Conservation (phyloP, 1,140 invertebrate species). For the Euura lappo region DNA sequence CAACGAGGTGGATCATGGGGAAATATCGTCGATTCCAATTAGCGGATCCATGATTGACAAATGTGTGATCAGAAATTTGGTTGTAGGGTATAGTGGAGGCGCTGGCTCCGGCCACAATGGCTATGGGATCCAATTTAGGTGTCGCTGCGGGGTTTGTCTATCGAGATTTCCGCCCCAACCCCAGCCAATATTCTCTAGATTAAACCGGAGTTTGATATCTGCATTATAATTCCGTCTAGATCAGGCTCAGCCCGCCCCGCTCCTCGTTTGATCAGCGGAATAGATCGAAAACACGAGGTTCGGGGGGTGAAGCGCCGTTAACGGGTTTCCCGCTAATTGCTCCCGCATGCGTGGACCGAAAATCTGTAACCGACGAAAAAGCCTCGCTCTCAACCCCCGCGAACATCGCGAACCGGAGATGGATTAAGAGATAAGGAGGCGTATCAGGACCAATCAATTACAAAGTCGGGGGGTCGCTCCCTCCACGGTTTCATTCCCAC, state of each 20-base stretch:
- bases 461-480: conserved; percentile 40
- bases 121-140: neutral
- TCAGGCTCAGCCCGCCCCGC: conserved; percentile 5
- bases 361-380: neutral
- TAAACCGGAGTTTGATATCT: neutral
- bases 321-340: conserved; percentile 47
- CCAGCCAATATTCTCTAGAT: neutral
- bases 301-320: conserved; percentile 35
- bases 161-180: neutral
- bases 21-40: no score
- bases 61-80: no score
- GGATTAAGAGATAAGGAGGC: conserved; percentile 56
- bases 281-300: neutral
- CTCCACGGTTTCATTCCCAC: no score
- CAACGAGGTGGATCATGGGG: no score
- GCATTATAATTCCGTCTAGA: conserved; percentile 2
- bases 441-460: conserved; percentile 59
- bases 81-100: no score
- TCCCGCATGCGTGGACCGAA: conserved; percentile 24
- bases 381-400: neutral
- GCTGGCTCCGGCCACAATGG: no score
- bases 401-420: conserved; percentile 33
- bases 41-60: no score
- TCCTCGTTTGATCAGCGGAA: conserved; percentile 16
- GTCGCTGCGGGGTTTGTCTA: neutral